Evolutionary conservation across 2,888 invertebrate genomes (phyloP).

Genomic region (Ganaspis brasiliensis): DNA sequence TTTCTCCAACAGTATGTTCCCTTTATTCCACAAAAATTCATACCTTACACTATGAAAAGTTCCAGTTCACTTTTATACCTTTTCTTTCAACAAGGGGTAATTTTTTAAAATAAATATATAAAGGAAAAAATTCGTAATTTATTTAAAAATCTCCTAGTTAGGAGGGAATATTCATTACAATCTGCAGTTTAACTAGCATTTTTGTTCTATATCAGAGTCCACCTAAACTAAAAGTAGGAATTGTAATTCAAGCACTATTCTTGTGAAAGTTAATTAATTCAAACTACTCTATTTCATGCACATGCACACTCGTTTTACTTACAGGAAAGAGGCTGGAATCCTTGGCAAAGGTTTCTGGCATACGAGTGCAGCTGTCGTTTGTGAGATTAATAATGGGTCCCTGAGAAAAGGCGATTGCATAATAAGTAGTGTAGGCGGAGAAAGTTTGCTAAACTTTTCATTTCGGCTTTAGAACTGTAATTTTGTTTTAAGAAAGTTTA

Average conservation of each 20-base stretch:
- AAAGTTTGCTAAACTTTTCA: conserved; percentile 4
- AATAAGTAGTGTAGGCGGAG: conserved; percentile 10
- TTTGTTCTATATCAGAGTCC: background rate
- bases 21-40: background rate
- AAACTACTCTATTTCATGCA: conserved; percentile 28
- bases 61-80: too few species aligned
- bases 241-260: conserved; percentile 11
- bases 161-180: too few species aligned
- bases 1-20: background rate
- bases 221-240: conserved; percentile 23
- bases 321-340: conserved; percentile 38
- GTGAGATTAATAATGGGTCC: conserved; percentile 24
- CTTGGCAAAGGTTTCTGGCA: conserved; percentile 42
- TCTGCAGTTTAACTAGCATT: background rate
- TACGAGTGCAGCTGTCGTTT: conserved; percentile 36
- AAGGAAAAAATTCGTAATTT: too few species aligned
- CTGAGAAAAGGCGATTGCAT: conserved; percentile 31
- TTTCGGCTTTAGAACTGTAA: background rate
- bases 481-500: background rate
- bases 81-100: too few species aligned
- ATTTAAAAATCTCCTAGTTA: too few species aligned
- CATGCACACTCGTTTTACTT: conserved; percentile 35
- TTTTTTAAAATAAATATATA: background rate
- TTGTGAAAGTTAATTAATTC: conserved; percentile 34
- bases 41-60: background rate